These are phyloP conservation scores for Maconellicoccus hirsutus DNA, from an alignment of 1,140 invertebrate genomes.

Conservation along the genomic window DNA sequence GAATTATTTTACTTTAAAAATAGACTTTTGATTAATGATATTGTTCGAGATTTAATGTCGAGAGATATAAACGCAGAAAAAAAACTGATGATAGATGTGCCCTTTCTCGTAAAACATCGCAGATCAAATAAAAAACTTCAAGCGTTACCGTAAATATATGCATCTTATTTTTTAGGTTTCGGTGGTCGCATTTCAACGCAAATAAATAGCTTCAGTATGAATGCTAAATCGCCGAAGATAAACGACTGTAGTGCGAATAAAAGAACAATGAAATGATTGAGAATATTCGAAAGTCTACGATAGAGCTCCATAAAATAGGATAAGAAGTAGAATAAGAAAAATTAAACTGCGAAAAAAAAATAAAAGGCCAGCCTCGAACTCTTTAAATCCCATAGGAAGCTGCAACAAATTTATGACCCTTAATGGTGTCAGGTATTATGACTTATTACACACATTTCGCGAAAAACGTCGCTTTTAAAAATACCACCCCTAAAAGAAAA, in stretches of 20 bases:
- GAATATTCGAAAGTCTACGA: no score
- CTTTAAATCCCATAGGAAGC: constrained; percentile 3
- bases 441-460: neutral
- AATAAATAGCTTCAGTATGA: neutral
- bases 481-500: neutral
- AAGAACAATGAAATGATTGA: neutral
- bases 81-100: neutral
- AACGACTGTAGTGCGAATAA: neutral
- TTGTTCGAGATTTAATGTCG: constrained; percentile 3
- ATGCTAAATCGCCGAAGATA: neutral
- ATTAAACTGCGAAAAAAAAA: neutral
- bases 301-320: no score
- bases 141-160: neutral
- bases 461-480: neutral
- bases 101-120: neutral
- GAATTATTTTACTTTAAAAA: constrained; percentile 4
- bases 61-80: neutral
- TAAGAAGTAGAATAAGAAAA: neutral
- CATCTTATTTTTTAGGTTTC: neutral
- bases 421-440: constrained; percentile 4
- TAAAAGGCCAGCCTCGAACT: neutral
- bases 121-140: neutral
- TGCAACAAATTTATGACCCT: constrained; percentile 8
- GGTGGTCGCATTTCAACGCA: neutral
- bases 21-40: neutral